A percentile compares a stretch with the other conserved stretches of the same genome.
phyloP scores from a whole-genome alignment of 2,797 vertebrate species.

The Lindbergichthys nudifrons region DNA sequence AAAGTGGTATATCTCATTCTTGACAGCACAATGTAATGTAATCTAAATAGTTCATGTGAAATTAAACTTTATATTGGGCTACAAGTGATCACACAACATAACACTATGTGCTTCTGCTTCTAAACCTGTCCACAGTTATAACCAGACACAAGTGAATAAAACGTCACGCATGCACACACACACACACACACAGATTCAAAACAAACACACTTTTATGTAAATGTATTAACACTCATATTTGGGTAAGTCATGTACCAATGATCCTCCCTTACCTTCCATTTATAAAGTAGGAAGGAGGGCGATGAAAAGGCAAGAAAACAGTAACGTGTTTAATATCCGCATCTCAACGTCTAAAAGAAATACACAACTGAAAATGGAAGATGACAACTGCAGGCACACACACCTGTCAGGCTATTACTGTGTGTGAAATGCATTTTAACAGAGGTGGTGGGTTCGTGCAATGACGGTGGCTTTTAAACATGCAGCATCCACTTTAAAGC shows the following conservation, averaged over 20 bases:
- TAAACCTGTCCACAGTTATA: too few relatives aligned
- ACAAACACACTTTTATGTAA: too few relatives aligned
- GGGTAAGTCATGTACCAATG: constrained; percentile 35
- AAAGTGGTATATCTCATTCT: too few relatives aligned
- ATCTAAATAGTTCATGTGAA: too few relatives aligned
- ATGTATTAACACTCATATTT: not conserved
- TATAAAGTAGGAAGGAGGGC: constrained; percentile 76
- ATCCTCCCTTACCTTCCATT: constrained; percentile 84
- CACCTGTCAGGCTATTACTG: constrained; percentile 29
- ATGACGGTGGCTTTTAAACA: constrained; percentile 45
- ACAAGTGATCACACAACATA: too few relatives aligned
- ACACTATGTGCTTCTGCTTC: too few relatives aligned
- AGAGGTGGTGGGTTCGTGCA: constrained; percentile 68
- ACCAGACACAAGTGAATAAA: too few relatives aligned
- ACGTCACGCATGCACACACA: too few relatives aligned
- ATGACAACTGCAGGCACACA: constrained; percentile 43
- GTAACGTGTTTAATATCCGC: constrained; percentile 62
- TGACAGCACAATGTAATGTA: too few relatives aligned
- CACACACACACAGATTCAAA: too few relatives aligned
- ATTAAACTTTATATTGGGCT: too few relatives aligned
- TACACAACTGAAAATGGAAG: constrained; percentile 31
- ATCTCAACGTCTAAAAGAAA: constrained; percentile 43
- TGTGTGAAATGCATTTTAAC: constrained; percentile 24
- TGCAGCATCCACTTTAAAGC: constrained; percentile 70
- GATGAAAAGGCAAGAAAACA: constrained; percentile 73